A percentile compares a stretch with the other conserved stretches of the same genome.
phyloP scores from a whole-genome alignment of 2,113 vertebrate species.

The Eulemur macaco region DNA sequence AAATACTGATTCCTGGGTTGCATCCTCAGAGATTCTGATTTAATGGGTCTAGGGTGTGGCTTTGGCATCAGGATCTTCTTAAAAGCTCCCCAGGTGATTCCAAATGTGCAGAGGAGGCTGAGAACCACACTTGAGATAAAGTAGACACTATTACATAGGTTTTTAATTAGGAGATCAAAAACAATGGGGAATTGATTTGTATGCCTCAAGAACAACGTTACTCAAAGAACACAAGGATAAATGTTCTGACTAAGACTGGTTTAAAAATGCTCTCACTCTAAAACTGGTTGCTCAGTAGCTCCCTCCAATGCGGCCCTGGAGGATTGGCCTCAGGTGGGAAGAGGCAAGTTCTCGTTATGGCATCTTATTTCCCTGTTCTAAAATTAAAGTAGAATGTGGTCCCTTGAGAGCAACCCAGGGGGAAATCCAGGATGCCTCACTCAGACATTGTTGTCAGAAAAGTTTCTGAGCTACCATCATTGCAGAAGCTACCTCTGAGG shows the following conservation, averaged over 20 bases:
- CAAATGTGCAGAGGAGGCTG: neutral
- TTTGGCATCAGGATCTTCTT: neutral
- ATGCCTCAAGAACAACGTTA: neutral
- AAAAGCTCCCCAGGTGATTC: neutral
- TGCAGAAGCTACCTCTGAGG: neutral
- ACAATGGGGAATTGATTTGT: neutral
- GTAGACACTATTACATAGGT: neutral
- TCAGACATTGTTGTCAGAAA: neutral
- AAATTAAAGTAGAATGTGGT: neutral
- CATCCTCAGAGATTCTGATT: neutral
- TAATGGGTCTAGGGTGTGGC: neutral
- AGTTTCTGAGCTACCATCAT: constrained; percentile 15
- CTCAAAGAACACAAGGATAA: neutral
- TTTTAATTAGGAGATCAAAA: neutral
- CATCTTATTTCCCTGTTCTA: neutral
- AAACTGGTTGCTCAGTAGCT: neutral
- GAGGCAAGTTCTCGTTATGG: neutral
- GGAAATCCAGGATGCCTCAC: neutral
- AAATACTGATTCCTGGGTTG: neutral
- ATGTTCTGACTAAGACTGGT: neutral
- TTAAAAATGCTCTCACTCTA: neutral
- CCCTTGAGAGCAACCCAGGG: neutral
- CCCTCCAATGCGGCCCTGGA: neutral
- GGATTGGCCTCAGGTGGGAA: neutral
- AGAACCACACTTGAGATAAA: neutral